Evolutionary conservation across 2,113 vertebrate species (phyloP), one percentile per base, ranked within the genome.

Genomic region (Dolichotis patagonum): DNA sequence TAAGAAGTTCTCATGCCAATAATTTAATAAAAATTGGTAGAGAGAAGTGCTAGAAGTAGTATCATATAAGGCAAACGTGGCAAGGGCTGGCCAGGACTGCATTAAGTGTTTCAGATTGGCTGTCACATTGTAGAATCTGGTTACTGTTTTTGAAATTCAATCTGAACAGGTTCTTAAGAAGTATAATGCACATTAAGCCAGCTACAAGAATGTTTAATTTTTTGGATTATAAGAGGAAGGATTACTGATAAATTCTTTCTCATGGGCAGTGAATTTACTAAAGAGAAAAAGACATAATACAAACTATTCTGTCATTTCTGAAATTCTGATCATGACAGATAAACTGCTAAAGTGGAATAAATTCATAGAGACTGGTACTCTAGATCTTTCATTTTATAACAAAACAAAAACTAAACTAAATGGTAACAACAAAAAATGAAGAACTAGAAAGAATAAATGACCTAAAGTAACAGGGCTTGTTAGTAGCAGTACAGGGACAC

Each of bases 221-320:
- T 84, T 89, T 46, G 43, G 13, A 91, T 19, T 52, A 85, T 30
- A 54, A 67, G 73, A 75, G 73, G 43, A 84, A 87, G 4, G 2
- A 60, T 92, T 56, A 86, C 28, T 71, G 28, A 78, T 60, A 83
- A 91, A 86, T 73, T 85, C 83, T 86, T 92, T 91, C 24, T 58
- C 20, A 69, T 3, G 3, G 10, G 46, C 62, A 85, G 41, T 89
- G 35, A 89, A 90, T 35, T 38, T 35, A 94, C 78, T 3, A 58
- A 69, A 91, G n/a, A 83, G 41, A 93, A 73, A 93, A 38, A 88
- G 26, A 80, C 14, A 78, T 35, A 62, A 91, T 30, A 56, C 13
- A 87, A 35, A 63, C 17, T 7, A 46, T 20, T 94, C 16, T 56
- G 32, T 26, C 52, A 77, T 88, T 8, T 63, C 58, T 92, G 41